Percentiles rank a stretch among this genome's conserved stretches.
phyloP scores from a whole-genome alignment of 2,888 invertebrate species.

The Piscicola geometra region DNA sequence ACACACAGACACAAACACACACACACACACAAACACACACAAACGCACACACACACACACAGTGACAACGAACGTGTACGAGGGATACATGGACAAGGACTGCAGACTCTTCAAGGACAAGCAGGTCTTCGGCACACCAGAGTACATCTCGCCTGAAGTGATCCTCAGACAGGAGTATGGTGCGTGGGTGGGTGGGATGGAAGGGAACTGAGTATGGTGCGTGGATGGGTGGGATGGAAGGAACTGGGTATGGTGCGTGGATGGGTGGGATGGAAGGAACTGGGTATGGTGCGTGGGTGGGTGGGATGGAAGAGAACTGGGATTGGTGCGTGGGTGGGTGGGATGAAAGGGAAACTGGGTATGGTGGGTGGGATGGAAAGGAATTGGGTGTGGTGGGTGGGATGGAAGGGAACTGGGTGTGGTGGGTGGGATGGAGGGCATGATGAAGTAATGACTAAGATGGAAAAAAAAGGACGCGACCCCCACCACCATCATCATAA shows the following conservation, averaged over 20 bases:
- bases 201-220: no score
- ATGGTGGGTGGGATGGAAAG: no score
- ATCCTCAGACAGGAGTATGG: constrained; percentile 87
- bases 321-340: no score
- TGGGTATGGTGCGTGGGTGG: no score
- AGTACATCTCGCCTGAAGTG: constrained; percentile 98
- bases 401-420: no score
- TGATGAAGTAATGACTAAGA: neutral
- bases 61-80: constrained; percentile 94
- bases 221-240: neutral
- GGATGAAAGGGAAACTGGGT: no score
- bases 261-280: neutral
- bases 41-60: constrained; percentile 41
- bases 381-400: no score
- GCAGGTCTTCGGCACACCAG: constrained; percentile 96
- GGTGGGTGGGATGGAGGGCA: neutral
- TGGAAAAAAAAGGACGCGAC: neutral
- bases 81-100: constrained; percentile 90
- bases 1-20: constrained; percentile 19
- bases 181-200: constrained; percentile 41
- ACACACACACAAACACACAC: constrained; percentile 15
- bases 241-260: neutral
- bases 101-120: constrained; percentile 96
- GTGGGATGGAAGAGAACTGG: no score
- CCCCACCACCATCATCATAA: neutral